Conservation (phyloP, 2,113 vertebrate species). For the Chionodraco myersi region DNA sequence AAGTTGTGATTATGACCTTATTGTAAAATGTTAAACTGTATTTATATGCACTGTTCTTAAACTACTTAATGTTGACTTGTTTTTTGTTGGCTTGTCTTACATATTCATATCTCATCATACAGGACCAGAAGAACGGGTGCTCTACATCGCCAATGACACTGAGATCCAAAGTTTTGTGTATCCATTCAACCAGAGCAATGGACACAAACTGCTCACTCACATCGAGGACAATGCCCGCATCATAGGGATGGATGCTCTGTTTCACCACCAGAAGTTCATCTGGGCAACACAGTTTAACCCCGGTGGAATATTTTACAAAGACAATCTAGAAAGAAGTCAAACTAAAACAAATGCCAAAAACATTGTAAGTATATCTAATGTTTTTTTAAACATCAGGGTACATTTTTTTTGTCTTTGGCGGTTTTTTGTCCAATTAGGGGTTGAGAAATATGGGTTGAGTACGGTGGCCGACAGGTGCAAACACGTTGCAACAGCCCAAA, state of each 20-base stretch:
- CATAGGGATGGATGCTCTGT: conserved; percentile 95
- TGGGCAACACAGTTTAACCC: conserved; percentile 99
- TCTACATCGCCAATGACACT: conserved; percentile 99
- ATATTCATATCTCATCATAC: conserved; percentile 80
- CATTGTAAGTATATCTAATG: conserved; percentile 90
- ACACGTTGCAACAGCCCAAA: too few relatives aligned
- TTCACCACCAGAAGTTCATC: conserved; percentile 96
- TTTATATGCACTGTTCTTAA: conserved; percentile 29
- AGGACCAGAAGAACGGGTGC: conserved; percentile 99
- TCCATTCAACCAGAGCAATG: conserved; percentile 97
- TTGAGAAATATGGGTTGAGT: neutral
- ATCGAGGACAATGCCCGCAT: conserved; percentile 98
- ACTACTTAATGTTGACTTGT: conserved; percentile 65
- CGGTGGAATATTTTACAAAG: conserved; percentile 97
- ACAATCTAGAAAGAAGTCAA: conserved; percentile 88
- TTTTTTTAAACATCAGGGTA: neutral
- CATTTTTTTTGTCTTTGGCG: neutral
- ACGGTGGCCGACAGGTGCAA: too few relatives aligned
- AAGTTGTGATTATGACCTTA: neutral
- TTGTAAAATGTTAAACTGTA: conserved; percentile 12
- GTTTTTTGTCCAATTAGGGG: neutral
- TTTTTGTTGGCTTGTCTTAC: conserved; percentile 54
- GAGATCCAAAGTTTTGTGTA: conserved; percentile 99
- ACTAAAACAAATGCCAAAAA: conserved; percentile 91
- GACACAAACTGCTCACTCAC: conserved; percentile 94